Conservation (phyloP, 2,113 vertebrate species). For the Scolopax mira region DNA sequence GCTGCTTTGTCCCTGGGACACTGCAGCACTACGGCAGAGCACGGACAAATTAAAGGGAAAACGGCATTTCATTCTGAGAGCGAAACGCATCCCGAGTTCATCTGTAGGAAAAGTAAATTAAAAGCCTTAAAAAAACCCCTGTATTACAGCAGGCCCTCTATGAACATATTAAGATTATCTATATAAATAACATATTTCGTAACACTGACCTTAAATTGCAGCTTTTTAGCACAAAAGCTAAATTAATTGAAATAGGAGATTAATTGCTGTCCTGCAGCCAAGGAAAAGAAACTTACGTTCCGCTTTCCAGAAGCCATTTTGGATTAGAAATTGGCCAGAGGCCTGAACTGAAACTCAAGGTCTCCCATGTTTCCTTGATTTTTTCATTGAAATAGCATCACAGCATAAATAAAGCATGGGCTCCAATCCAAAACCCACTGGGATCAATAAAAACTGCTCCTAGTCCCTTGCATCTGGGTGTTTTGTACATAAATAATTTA, state of each 20-base stretch:
- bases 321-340: constrained; percentile 23
- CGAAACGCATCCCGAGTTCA: background rate
- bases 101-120: background rate
- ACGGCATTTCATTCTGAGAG: background rate
- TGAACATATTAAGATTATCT: accelerated
- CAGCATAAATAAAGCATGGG: constrained; percentile 29
- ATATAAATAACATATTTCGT: background rate
- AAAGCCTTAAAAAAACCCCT: background rate
- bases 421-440: constrained; percentile 39
- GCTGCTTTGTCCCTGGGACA: background rate
- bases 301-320: constrained; percentile 36
- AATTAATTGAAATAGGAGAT: background rate
- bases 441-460: constrained; percentile 30
- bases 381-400: background rate
- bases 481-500: background rate
- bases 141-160: background rate
- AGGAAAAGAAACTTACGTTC: background rate
- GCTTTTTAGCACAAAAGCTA: background rate
- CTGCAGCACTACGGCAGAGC: background rate
- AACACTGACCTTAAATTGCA: background rate
- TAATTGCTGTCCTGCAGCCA: background rate
- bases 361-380: constrained; percentile 20
- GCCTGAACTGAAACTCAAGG: constrained; percentile 20
- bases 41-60: background rate
- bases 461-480: background rate